These are phyloP conservation scores for Cryptomyrus ogoouensis DNA, from an alignment of 2,113 vertebrate species.

Conservation along the genomic window DNA sequence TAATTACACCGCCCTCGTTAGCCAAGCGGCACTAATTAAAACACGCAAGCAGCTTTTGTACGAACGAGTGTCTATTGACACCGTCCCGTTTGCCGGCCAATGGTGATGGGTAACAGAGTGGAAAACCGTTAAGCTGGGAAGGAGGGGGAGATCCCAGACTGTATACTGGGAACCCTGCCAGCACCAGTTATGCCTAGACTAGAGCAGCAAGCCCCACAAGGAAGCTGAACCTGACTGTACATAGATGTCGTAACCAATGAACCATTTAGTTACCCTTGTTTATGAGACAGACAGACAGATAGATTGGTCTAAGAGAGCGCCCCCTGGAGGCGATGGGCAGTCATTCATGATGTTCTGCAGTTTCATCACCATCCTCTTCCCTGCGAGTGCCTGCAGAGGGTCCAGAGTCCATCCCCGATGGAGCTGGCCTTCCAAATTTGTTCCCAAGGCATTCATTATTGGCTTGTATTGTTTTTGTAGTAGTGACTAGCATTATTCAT, in stretches of 20 bases:
- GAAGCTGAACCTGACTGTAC: background rate
- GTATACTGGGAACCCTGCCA: background rate
- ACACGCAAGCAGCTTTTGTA: conserved; percentile 36
- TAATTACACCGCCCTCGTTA: conserved; percentile 37
- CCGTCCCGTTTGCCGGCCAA: no score
- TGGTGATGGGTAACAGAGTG: background rate
- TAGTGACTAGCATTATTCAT: background rate
- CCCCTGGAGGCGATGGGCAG: background rate
- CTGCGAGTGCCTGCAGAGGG: background rate
- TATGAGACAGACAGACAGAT: background rate
- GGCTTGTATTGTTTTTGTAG: background rate
- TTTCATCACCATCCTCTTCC: background rate
- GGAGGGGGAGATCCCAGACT: background rate
- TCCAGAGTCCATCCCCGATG: background rate
- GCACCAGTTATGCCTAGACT: background rate
- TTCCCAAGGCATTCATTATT: background rate
- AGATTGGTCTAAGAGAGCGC: background rate
- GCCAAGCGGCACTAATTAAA: conserved; percentile 46
- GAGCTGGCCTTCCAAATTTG: background rate
- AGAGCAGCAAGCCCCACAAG: background rate
- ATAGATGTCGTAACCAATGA: background rate
- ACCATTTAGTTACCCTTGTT: background rate
- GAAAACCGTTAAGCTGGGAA: background rate
- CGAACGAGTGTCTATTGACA: conserved; percentile 30
- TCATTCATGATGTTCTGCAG: background rate